Percentiles rank a stretch among this genome's conserved stretches.
These are phyloP conservation scores for Bovichtus diacanthus DNA, from an alignment of 2,797 vertebrate species.

Conservation along the genomic window DNA sequence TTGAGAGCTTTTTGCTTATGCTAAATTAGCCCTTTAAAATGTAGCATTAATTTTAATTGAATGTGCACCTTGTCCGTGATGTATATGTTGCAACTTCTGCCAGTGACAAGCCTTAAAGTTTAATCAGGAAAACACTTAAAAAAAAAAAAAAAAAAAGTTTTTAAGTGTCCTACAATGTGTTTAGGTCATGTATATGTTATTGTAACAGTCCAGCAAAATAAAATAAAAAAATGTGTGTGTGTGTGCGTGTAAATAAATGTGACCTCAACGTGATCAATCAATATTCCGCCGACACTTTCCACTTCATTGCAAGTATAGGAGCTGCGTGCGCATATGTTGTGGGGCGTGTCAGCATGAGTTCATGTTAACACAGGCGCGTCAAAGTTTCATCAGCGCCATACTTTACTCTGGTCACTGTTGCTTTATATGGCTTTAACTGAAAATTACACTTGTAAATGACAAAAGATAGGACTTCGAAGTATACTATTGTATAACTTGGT, in stretches of 20 bases:
- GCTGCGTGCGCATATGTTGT: not conserved
- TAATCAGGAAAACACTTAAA: not conserved
- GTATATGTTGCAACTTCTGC: not conserved
- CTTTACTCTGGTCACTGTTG: slow-evolving; percentile 33
- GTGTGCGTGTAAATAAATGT: not conserved
- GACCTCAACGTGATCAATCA: not conserved
- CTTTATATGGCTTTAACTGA: not conserved
- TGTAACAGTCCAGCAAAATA: no score
- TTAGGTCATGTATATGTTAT: no score
- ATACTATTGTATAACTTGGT: slow-evolving; percentile 19
- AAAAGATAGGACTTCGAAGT: not conserved
- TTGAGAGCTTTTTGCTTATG: slow-evolving; percentile 4
- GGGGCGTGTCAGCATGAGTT: slow-evolving; percentile 10
- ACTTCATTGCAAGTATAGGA: not conserved
- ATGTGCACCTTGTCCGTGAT: no score
- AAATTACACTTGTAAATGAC: slow-evolving; percentile 6
- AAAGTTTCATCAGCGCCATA: slow-evolving; percentile 50
- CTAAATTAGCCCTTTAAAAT: slow-evolving; percentile 22
- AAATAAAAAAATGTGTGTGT: no score
- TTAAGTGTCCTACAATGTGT: not conserved
- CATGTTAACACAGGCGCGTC: slow-evolving; percentile 26
- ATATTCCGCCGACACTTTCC: rapidly evolving
- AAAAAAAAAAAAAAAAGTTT: no score
- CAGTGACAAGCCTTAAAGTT: no score
- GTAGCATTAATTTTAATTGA: not conserved